phyloP scores from a whole-genome alignment of 2,888 invertebrate species.

The Conops quadrifasciatus region DNA sequence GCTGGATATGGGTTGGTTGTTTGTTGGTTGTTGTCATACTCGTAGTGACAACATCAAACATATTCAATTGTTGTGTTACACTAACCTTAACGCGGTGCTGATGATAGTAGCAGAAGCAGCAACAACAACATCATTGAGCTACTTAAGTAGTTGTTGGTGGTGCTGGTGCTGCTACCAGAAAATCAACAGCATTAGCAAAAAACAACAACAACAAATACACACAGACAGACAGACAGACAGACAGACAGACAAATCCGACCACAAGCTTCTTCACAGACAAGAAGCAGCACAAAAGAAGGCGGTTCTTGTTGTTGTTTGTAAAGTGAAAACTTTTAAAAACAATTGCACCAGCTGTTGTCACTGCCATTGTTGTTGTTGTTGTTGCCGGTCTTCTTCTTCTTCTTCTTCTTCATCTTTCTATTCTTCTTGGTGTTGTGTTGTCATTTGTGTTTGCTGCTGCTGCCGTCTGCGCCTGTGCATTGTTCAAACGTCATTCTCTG shows the following conservation, averaged over 20 bases:
- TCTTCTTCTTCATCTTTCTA: neutral
- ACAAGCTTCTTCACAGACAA: too few species aligned
- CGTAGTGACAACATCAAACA: conserved; percentile 17
- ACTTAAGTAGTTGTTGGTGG: neutral
- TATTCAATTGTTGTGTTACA: conserved; percentile 11
- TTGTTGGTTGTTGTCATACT: neutral
- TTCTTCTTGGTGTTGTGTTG: neutral
- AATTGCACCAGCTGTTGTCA: conserved; percentile 17
- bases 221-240: neutral
- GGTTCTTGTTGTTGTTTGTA: too few species aligned
- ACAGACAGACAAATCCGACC: neutral
- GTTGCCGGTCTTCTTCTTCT: neutral
- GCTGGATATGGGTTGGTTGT: neutral
- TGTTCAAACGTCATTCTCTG: neutral
- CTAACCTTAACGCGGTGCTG: conserved; percentile 11
- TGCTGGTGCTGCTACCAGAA: neutral
- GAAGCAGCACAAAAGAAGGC: conserved; percentile 18
- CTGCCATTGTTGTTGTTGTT: neutral
- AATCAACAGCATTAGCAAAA: neutral
- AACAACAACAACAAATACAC: neutral
- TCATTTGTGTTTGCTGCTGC: neutral
- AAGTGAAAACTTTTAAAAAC: conserved; percentile 28
- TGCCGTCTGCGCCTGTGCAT: conserved; percentile 1
- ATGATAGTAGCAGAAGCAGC: neutral
- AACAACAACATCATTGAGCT: conserved; percentile 18